Conservation (phyloP, 2,888 invertebrate genomes). For the Gasteruption jaculator region DNA sequence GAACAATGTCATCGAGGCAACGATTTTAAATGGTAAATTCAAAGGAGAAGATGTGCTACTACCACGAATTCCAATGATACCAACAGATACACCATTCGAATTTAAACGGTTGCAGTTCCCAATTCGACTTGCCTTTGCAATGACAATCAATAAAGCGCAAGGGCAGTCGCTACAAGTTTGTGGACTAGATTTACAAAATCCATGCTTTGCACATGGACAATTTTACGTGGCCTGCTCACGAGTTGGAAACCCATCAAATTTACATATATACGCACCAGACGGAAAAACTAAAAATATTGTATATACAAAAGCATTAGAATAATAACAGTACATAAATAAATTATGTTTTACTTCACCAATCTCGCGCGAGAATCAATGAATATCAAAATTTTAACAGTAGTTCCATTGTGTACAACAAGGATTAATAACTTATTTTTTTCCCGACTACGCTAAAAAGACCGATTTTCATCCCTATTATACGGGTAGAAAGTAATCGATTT, state of each 20-base stretch:
- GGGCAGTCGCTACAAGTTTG: constrained; percentile 38
- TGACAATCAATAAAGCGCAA: constrained; percentile 44
- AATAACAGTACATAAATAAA: too few relatives aligned
- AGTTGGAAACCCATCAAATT: constrained; percentile 19
- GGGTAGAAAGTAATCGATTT: too few relatives aligned
- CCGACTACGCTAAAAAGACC: too few relatives aligned
- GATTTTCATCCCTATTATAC: too few relatives aligned
- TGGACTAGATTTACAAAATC: constrained; percentile 37
- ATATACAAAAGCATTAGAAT: constrained; percentile 5
- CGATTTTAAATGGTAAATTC: constrained; percentile 27
- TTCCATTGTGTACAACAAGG: too few relatives aligned
- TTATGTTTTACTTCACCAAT: too few relatives aligned
- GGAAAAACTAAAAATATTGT: constrained; percentile 14
- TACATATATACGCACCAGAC: constrained; percentile 3
- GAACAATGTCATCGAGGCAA: constrained; percentile 33
- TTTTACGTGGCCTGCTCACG: constrained; percentile 40
- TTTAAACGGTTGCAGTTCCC: constrained; percentile 36
- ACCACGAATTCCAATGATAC: constrained; percentile 25
- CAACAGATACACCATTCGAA: constrained; percentile 26
- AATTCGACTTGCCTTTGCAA: constrained; percentile 34
- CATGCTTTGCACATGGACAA: constrained; percentile 41
- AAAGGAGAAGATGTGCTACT: constrained; percentile 21
- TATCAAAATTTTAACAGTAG: too few relatives aligned
- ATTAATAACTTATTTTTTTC: too few relatives aligned
- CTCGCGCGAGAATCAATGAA: too few relatives aligned